Conservation (phyloP, 2,113 vertebrate genomes). For the Mustela lutreola region DNA sequence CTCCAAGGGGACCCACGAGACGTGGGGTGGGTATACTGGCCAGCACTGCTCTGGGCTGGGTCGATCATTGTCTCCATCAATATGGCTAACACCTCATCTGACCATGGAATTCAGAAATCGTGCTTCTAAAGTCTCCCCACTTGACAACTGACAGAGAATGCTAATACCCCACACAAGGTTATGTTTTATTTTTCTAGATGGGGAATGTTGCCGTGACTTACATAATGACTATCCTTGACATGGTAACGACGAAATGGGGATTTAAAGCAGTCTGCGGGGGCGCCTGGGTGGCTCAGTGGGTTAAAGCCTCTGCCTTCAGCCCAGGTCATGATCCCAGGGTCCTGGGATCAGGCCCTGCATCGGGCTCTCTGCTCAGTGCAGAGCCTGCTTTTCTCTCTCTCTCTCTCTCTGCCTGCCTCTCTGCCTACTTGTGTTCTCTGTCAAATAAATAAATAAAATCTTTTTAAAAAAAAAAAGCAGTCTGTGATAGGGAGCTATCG, state of each 20-base stretch:
- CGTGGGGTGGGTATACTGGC: not conserved
- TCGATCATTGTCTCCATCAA: slow-evolving; percentile 41
- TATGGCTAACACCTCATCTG: slow-evolving; percentile 57
- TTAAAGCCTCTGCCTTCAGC: too few relatives aligned
- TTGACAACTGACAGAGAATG: slow-evolving; percentile 59
- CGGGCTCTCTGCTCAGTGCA: too few relatives aligned
- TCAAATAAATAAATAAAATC: too few relatives aligned
- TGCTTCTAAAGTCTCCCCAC: not conserved
- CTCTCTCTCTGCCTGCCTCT: too few relatives aligned
- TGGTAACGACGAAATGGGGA: slow-evolving; percentile 72
- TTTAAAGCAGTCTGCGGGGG: slow-evolving; percentile 71
- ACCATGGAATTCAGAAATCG: slow-evolving; percentile 62
- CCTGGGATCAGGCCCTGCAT: too few relatives aligned
- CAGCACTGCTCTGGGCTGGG: slow-evolving; percentile 11
- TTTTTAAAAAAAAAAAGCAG: slow-evolving; percentile 65
- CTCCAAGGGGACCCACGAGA: not conserved
- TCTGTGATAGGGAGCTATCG: not conserved
- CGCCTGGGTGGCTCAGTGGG: too few relatives aligned
- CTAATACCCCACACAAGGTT: slow-evolving; percentile 66
- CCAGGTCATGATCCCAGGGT: too few relatives aligned
- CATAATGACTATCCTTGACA: slow-evolving; percentile 75
- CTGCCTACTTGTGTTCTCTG: too few relatives aligned
- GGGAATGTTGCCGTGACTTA: slow-evolving; percentile 75
- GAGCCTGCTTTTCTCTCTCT: too few relatives aligned
- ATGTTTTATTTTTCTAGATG: slow-evolving; percentile 77